Percentiles rank a stretch among this genome's conserved stretches.
These are phyloP conservation scores for Temnothorax curvispinosus DNA, from an alignment of 1,140 invertebrate genomes.

Conservation along the genomic window DNA sequence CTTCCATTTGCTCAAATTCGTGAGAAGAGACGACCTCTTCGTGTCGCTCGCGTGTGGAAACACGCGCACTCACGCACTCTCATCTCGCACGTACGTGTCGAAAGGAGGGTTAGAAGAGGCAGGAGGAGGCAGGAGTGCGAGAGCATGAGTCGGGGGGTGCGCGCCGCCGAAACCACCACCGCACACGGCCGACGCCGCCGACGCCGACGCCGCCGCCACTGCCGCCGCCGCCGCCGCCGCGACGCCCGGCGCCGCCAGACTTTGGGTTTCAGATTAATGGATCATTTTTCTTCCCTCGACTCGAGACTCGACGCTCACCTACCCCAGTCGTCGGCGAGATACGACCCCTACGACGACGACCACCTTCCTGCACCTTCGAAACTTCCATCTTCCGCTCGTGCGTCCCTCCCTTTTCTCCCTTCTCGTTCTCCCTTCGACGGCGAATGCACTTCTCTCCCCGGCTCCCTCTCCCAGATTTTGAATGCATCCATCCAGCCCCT, in stretches of 20 bases:
- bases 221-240: slow-evolving; percentile 83
- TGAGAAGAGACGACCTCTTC: slow-evolving; percentile 37
- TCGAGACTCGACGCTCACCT: slow-evolving; percentile 83
- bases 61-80: slow-evolving; percentile 16
- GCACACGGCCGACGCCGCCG: slow-evolving; percentile 58
- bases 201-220: slow-evolving; percentile 50
- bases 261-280: slow-evolving; percentile 86
- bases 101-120: slow-evolving; percentile 14
- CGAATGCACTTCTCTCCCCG: slow-evolving; percentile 7
- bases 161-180: slow-evolving; percentile 74
- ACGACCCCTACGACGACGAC: slow-evolving; percentile 74
- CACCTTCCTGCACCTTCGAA: slow-evolving; percentile 77
- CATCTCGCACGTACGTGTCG: slow-evolving; percentile 28
- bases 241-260: slow-evolving; percentile 85
- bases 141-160: slow-evolving; percentile 63
- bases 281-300: slow-evolving; percentile 86
- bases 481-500: slow-evolving; percentile 44
- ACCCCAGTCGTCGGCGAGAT: slow-evolving; percentile 73
- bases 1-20: slow-evolving; percentile 8
- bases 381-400: slow-evolving; percentile 69
- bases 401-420: slow-evolving; percentile 3
- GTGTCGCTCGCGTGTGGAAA: slow-evolving; percentile 35
- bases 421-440: not conserved
- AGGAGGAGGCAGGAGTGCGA: slow-evolving; percentile 48
- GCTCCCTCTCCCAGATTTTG: slow-evolving; percentile 32